A percentile compares a stretch with the other conserved stretches of the same genome.
Conservation (phyloP, 2,888 invertebrate genomes). For the Chymomyza caudatula region DNA sequence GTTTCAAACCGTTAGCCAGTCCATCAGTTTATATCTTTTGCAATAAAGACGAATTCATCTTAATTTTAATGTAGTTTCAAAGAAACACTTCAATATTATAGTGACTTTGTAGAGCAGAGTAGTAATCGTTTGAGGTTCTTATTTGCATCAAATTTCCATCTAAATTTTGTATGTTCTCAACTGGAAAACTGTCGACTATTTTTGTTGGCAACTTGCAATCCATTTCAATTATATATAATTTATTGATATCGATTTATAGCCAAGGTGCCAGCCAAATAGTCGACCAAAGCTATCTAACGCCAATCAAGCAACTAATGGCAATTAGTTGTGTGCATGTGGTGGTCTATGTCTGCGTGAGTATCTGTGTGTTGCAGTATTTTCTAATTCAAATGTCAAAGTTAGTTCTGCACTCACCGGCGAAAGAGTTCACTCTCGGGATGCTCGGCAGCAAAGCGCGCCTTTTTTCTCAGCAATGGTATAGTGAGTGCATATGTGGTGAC, state of each 20-base stretch:
- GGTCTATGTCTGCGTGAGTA: constrained; percentile 6
- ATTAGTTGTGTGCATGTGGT: constrained; percentile 20
- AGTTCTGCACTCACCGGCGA: constrained; percentile 75
- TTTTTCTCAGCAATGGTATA: constrained; percentile 89
- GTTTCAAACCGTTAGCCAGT: too few species aligned
- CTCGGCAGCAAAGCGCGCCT: constrained; percentile 85
- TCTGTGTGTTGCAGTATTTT: neutral
- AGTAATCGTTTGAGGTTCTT: too few species aligned
- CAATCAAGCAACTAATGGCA: constrained; percentile 45
- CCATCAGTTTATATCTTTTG: too few species aligned
- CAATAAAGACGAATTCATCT: too few species aligned
- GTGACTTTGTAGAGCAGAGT: too few species aligned
- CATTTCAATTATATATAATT: constrained; percentile 46
- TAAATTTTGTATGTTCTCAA: too few species aligned
- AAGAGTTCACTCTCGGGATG: constrained; percentile 82
- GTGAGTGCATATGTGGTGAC: constrained; percentile 94
- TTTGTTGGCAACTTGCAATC: constrained; percentile 5
- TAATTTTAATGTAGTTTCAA: too few species aligned
- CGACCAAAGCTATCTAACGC: neutral
- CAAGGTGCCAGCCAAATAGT: neutral
- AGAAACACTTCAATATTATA: too few species aligned
- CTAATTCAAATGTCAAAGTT: constrained; percentile 24
- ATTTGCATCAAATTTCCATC: too few species aligned
- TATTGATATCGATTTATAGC: constrained; percentile 50
- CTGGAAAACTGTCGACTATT: too few species aligned